phyloP scores from a whole-genome alignment of 2,888 invertebrate species.

The Sepiola atlantica region DNA sequence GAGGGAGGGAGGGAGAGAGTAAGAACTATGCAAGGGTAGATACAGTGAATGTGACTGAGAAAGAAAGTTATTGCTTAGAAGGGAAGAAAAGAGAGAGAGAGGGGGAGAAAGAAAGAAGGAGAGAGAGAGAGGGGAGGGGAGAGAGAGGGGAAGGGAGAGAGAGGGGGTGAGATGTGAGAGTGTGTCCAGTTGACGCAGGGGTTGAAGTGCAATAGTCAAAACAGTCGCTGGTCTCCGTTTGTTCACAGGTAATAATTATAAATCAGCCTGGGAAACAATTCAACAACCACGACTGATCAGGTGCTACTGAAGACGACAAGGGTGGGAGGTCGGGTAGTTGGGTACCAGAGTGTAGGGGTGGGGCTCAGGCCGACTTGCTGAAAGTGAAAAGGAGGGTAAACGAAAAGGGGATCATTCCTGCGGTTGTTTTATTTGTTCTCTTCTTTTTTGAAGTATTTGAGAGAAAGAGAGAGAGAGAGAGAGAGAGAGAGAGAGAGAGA shows the following conservation, averaged over 20 bases:
- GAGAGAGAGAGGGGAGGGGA: neutral
- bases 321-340: neutral
- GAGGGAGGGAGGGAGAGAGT: neutral
- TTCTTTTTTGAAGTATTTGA: neutral
- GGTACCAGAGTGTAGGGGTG: neutral
- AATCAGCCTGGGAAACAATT: neutral
- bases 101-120: neutral
- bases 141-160: too few relatives aligned
- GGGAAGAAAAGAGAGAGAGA: neutral
- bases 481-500: too few relatives aligned
- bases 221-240: neutral
- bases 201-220: neutral
- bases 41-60: neutral
- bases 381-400: neutral
- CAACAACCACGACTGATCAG: slow-evolving; percentile 14
- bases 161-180: too few relatives aligned
- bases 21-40: too few relatives aligned
- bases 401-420: neutral
- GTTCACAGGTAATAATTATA: neutral
- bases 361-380: neutral
- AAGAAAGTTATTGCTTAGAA: neutral
- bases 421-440: neutral
- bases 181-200: too few relatives aligned
- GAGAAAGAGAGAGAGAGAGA: neutral
- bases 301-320: neutral